Percentiles rank a stretch among this genome's conserved stretches.
phyloP scores from a whole-genome alignment of 2,113 vertebrate genomes.

The Nicator chloris region DNA sequence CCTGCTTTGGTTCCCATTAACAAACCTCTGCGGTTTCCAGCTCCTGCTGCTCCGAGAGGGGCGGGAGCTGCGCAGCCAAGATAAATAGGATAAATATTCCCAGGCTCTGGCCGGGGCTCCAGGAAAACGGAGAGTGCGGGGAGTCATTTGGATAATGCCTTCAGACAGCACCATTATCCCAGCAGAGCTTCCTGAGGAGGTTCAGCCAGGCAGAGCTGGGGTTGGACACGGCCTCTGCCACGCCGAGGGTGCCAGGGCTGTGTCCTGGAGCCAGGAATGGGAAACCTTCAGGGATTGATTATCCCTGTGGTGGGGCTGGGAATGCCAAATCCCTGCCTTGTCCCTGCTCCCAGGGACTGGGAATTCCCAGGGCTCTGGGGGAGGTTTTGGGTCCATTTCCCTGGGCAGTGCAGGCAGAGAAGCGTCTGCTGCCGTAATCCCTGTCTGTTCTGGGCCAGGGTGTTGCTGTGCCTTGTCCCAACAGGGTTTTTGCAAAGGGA shows the following conservation, averaged over 20 bases:
- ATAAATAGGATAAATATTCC: conserved; percentile 45
- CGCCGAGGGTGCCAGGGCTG: fast-evolving
- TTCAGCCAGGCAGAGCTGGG: not conserved
- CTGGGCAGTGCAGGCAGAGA: not conserved
- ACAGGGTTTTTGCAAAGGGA: not conserved
- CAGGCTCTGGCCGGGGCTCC: not conserved
- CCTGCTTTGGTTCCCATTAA: not conserved
- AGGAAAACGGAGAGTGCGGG: not conserved
- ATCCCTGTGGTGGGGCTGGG: not conserved
- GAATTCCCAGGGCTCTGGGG: fast-evolving
- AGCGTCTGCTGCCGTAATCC: not conserved
- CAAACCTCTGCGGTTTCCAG: not conserved
- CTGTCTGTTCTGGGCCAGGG: not conserved
- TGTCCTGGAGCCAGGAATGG: not conserved
- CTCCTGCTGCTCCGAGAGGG: not conserved
- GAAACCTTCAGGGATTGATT: no score
- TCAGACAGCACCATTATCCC: not conserved
- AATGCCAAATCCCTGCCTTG: not conserved
- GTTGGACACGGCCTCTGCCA: not conserved
- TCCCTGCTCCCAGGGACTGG: not conserved
- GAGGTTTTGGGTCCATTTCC: not conserved
- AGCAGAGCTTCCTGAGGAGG: not conserved
- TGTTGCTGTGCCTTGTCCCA: not conserved
- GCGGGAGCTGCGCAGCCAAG: conserved; percentile 4
- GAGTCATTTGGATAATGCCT: not conserved